A percentile compares a stretch with the other conserved stretches of the same genome.
Evolutionary conservation across 2,113 vertebrate genomes (phyloP).

Genomic region (Aptenodytes patagonicus): DNA sequence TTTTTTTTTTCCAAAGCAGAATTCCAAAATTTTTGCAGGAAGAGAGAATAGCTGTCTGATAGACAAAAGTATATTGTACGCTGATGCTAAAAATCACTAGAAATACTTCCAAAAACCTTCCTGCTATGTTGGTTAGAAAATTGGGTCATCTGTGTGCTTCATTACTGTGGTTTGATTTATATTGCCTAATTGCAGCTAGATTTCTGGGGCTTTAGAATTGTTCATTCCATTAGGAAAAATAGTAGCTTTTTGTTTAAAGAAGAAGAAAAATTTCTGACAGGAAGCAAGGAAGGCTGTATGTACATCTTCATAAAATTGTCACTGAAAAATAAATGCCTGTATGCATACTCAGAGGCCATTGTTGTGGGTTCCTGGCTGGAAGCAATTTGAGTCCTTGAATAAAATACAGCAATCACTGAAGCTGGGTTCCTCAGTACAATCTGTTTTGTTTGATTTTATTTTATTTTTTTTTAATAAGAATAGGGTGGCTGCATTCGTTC

Average conservation of each 20-base stretch:
- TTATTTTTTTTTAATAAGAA: neutral
- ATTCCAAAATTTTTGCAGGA: neutral
- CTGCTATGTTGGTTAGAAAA: neutral
- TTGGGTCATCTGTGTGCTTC: neutral
- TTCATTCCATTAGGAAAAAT: neutral
- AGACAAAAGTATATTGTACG: neutral
- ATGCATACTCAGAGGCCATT: neutral
- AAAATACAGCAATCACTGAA: neutral
- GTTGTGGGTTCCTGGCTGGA: neutral
- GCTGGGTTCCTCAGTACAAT: neutral
- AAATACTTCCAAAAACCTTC: neutral
- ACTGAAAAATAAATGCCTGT: neutral
- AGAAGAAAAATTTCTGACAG: neutral
- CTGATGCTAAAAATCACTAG: neutral
- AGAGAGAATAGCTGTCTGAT: neutral
- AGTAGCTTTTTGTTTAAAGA: constrained; percentile 9
- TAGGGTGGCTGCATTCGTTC: constrained; percentile 29
- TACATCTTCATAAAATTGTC: neutral
- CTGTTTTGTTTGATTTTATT: neutral
- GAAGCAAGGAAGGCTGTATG: neutral
- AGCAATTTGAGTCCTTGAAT: constrained; percentile 16
- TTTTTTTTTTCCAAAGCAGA: neutral
- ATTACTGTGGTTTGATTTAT: constrained; percentile 10
- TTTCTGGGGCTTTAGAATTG: neutral
- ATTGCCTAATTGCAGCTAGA: neutral